Evolutionary conservation across 2,888 invertebrate species (phyloP), one percentile per base, ranked within the genome.

Genomic region (Drosophila leonis): DNA sequence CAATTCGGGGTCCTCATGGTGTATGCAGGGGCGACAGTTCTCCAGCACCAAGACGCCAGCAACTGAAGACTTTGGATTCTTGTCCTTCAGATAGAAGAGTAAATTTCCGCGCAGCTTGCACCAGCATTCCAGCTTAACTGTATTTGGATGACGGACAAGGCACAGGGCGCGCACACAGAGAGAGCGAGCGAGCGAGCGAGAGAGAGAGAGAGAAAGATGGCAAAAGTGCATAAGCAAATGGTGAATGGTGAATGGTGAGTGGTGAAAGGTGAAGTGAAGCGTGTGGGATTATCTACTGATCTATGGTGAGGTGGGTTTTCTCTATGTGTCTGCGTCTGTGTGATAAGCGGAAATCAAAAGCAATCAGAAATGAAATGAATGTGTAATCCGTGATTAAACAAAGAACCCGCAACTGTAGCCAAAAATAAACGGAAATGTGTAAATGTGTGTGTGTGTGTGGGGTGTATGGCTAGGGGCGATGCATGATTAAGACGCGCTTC

Each of bases 81-180:
- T 95, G 52, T 96, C 96, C 93, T 98, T 98, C 91, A 98, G 96
- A 93, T 98, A 98, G 94, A 98, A 98, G 68, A 99, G 94, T 18
- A 98, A 94, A 93, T 98, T 99, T 69, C 98, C 98, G 83, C 97
- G 95, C 42, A 99, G 94, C 75, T 98, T 95, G 93, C 98, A 98
- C 97, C 98, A 98, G 91, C 97, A 94, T 92, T 97, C 96, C 84
- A 95, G 94, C 91, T 95, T 96, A 82, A 96, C 97, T 97, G 52
- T 49, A 57, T 63, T 33, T 42, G 42, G 63, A 59, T 18, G 42
- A 41, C 10, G 33, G 42, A 49, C 37, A 46, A 52, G 31, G 31
- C 49, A 18, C 35, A 24, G 18, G 31, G 27, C 10, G 29, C 20
- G 24, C 20, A 12, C 12, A 20, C 41, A 24, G 13, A 2, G 44